Evolutionary conservation across 2,113 vertebrate species (phyloP).

Genomic region (Microtus pennsylvanicus): DNA sequence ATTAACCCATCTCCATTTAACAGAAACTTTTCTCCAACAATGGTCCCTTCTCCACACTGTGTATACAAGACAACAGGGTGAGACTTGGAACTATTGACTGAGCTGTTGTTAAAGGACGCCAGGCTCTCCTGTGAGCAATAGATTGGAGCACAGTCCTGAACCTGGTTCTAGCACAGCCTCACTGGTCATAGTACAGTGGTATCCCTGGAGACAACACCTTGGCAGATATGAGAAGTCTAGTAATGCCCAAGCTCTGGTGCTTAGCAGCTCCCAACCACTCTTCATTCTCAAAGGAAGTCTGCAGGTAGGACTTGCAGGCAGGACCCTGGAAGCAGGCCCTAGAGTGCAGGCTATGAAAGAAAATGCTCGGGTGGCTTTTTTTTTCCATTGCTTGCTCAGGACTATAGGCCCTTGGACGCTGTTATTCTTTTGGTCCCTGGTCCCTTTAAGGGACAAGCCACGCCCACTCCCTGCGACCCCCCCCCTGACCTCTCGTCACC

Average conservation of each 20-base stretch:
- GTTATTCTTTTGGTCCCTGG: too few relatives aligned
- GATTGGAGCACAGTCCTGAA: background rate
- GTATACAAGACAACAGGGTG: background rate
- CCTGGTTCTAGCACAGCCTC: background rate
- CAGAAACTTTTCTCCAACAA: background rate
- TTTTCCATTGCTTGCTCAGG: background rate
- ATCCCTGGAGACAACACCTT: background rate
- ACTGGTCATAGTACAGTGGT: background rate
- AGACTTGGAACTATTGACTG: background rate
- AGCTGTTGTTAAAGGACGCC: background rate
- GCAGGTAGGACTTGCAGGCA: background rate
- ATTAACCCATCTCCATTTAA: background rate
- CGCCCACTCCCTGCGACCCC: too few relatives aligned
- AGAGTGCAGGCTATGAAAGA: background rate
- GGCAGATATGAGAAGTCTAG: background rate
- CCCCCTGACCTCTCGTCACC: too few relatives aligned
- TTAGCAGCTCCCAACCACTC: background rate
- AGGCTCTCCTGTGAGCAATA: background rate
- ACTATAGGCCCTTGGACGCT: background rate
- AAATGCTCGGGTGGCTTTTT: background rate
- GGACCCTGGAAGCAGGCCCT: background rate
- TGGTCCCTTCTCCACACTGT: background rate
- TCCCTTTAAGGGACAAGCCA: too few relatives aligned
- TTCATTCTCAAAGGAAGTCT: background rate
- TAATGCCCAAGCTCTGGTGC: background rate